Conservation (phyloP, 2,797 vertebrate genomes). For the Acanthurus tractus region DNA sequence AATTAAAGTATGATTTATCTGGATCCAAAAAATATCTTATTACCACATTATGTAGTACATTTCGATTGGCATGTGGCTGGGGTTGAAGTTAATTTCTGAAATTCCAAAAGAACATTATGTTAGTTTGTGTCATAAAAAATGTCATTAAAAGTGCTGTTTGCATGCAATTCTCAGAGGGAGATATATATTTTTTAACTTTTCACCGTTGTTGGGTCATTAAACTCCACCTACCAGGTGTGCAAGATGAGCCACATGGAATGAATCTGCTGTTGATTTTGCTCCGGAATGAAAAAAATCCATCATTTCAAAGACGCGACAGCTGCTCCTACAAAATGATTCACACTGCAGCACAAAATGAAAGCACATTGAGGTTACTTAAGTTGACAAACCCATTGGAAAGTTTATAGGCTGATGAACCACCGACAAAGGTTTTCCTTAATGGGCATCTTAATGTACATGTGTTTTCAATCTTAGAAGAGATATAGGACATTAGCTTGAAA, state of each 20-base stretch:
- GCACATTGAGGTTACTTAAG: constrained; percentile 32
- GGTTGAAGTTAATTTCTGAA: not conserved
- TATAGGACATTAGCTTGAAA: constrained; percentile 28
- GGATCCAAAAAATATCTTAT: not conserved
- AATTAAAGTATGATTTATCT: constrained; percentile 29
- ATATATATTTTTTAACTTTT: constrained; percentile 9
- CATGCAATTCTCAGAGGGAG: not conserved
- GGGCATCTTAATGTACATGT: constrained; percentile 45
- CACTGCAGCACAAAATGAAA: constrained; percentile 35
- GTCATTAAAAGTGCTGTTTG: not conserved
- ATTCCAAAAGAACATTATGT: not conserved
- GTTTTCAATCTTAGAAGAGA: constrained; percentile 45
- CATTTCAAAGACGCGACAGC: constrained; percentile 33
- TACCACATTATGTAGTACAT: not conserved
- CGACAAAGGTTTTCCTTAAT: constrained; percentile 35
- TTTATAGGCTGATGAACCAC: constrained; percentile 44
- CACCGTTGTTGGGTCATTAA: not conserved
- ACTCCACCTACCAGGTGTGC: constrained; percentile 44
- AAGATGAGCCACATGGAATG: constrained; percentile 36
- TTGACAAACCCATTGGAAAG: constrained; percentile 32
- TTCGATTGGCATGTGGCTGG: not conserved
- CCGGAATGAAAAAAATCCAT: constrained; percentile 23
- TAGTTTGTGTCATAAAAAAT: not conserved
- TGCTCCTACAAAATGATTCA: constrained; percentile 51
- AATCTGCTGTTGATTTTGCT: constrained; percentile 43